Percentiles rank a stretch among this genome's conserved stretches.
Conservation (phyloP, 2,113 vertebrate genomes). For the Strix uralensis region DNA sequence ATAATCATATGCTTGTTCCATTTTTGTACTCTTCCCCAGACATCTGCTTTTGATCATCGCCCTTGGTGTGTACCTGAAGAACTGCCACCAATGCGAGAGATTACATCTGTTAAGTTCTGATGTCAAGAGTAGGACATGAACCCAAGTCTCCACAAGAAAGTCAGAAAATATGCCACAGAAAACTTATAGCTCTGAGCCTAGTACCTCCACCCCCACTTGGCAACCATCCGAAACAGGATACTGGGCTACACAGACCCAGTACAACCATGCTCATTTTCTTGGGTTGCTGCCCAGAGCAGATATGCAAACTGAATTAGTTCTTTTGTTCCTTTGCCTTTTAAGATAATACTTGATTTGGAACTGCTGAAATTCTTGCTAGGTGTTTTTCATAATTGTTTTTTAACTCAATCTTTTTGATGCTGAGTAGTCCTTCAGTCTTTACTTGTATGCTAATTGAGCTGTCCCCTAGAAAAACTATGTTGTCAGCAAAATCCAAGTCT, state of each 20-base stretch:
- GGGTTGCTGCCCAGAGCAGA: slow-evolving; percentile 29
- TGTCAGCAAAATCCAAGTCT: neutral
- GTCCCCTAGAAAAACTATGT: neutral
- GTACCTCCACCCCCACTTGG: neutral
- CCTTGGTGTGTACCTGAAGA: neutral
- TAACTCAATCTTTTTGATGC: neutral
- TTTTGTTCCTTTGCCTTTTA: slow-evolving; percentile 39
- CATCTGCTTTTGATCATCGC: neutral
- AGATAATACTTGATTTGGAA: slow-evolving; percentile 26
- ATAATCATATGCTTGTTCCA: neutral
- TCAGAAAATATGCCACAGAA: neutral
- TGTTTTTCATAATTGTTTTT: neutral
- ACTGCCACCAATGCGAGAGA: neutral
- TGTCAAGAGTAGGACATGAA: neutral
- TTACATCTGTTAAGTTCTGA: neutral
- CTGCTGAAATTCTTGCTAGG: slow-evolving; percentile 6
- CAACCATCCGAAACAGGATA: neutral
- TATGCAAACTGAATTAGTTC: neutral
- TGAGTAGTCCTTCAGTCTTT: neutral
- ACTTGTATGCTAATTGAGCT: neutral
- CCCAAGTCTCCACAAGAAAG: neutral
- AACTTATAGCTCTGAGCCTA: neutral
- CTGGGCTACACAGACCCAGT: neutral
- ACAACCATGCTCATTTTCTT: neutral
- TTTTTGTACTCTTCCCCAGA: neutral